Percentiles rank a stretch among this genome's conserved stretches.
Conservation (phyloP, 2,797 vertebrate species). For the Pseudomugil gertrudae region DNA sequence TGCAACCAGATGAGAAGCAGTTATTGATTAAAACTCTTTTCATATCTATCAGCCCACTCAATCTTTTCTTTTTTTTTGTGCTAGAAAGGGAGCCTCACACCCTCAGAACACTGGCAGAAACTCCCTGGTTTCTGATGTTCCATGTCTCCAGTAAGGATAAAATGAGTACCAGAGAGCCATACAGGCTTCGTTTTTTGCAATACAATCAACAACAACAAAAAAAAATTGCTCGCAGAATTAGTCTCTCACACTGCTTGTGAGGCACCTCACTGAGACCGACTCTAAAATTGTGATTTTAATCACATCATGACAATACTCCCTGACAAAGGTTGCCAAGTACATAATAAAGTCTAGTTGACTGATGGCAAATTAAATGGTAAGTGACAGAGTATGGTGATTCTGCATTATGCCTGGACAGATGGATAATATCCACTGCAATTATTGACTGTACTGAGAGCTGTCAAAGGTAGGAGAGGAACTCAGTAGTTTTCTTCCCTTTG, state of each 20-base stretch:
- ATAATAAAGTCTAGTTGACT: conserved; percentile 44
- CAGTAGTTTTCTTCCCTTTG: conserved; percentile 54
- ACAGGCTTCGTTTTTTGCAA: conserved; percentile 16
- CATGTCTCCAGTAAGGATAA: conserved; percentile 34
- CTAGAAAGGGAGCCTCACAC: conserved; percentile 41
- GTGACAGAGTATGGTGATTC: conserved; percentile 50
- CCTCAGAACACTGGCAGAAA: conserved; percentile 29
- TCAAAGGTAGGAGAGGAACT: conserved; percentile 54
- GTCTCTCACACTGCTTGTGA: conserved; percentile 16
- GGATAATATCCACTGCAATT: conserved; percentile 59
- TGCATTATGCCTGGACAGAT: conserved; percentile 61
- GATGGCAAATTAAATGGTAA: conserved; percentile 63
- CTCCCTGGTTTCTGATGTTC: conserved; percentile 27
- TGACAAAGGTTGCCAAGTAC: conserved; percentile 39
- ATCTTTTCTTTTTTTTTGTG: conserved; percentile 37
- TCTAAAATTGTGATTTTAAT: conserved; percentile 52
- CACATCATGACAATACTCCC: conserved; percentile 34
- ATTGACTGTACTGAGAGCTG: conserved; percentile 60
- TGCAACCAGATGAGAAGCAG: conserved; percentile 48
- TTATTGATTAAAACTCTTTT: conserved; percentile 63
- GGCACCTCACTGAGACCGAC: conserved; percentile 27
- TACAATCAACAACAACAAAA: conserved; percentile 2
- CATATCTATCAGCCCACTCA: conserved; percentile 51
- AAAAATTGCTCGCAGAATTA: conserved; percentile 18
- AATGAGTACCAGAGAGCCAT: conserved; percentile 8